Conservation (phyloP, 1,140 invertebrate genomes). For the Stenopsyche tienmushanensis region DNA sequence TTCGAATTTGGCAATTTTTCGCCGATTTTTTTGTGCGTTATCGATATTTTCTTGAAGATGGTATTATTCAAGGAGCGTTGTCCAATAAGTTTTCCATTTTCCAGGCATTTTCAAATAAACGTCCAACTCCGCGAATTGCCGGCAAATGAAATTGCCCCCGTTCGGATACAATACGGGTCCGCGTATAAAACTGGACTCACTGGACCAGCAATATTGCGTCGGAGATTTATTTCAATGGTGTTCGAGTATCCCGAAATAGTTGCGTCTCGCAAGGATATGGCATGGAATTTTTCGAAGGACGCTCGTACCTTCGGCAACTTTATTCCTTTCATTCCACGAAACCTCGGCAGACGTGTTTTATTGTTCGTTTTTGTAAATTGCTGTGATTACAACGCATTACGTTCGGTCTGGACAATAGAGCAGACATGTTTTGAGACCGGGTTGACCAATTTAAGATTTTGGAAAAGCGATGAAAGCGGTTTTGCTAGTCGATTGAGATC, state of each 20-base stretch:
- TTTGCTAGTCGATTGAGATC: no score
- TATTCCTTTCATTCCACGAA: not conserved
- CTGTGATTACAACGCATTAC: not conserved
- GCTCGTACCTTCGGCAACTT: not conserved
- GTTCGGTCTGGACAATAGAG: not conserved
- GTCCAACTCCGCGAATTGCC: not conserved
- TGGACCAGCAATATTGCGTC: constrained; percentile 14
- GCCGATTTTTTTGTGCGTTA: no score
- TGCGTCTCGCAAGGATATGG: not conserved
- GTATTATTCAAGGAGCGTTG: no score
- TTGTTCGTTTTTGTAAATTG: not conserved
- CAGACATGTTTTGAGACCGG: no score
- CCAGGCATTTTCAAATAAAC: no score
- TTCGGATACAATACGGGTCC: not conserved
- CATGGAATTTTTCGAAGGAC: not conserved
- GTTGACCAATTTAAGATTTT: no score
- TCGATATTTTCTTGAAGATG: no score
- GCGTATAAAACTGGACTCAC: not conserved
- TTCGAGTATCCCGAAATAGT: constrained; percentile 16
- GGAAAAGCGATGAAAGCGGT: no score
- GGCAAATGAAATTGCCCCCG: not conserved
- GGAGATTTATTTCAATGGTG: constrained; percentile 21
- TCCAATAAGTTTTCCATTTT: no score
- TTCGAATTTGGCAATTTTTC: no score
- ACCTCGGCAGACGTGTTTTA: not conserved